phyloP scores from a whole-genome alignment of 2,113 vertebrate species.

The Nesospiza acunhae region DNA sequence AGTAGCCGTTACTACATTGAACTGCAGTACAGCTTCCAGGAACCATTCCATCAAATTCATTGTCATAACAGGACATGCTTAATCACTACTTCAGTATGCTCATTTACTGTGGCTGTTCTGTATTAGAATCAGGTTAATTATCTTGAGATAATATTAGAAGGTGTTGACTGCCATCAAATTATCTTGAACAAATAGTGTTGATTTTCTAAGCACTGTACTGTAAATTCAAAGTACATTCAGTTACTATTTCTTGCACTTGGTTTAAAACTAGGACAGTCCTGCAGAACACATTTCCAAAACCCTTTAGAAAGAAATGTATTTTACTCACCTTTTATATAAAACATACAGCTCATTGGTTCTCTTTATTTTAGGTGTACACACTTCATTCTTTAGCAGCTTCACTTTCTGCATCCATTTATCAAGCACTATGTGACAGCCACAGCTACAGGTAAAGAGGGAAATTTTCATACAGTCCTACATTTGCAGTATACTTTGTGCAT shows the following conservation, averaged over 20 bases:
- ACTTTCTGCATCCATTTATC: constrained; percentile 96
- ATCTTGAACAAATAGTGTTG: background rate
- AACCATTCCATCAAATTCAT: background rate
- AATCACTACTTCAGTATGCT: background rate
- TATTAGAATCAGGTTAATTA: background rate
- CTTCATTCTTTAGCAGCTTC: constrained; percentile 96
- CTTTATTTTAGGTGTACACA: constrained; percentile 84
- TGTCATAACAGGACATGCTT: background rate
- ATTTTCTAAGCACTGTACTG: background rate
- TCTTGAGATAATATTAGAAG: background rate
- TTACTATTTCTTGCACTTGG: background rate
- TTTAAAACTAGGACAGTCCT: background rate
- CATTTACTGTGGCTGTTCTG: background rate
- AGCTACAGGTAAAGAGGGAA: constrained; percentile 90
- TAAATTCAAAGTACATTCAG: background rate
- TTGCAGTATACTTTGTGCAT: background rate
- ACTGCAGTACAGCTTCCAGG: background rate
- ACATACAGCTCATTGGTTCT: background rate
- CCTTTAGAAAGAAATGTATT: background rate
- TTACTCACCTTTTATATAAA: constrained; percentile 4
- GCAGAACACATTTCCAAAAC: background rate
- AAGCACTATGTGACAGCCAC: constrained; percentile 97
- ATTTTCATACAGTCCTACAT: background rate
- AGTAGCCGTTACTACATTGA: background rate
- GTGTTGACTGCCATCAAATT: background rate